phyloP scores from a whole-genome alignment of 2,797 vertebrate species.

The Macrochelys suwanniensis region DNA sequence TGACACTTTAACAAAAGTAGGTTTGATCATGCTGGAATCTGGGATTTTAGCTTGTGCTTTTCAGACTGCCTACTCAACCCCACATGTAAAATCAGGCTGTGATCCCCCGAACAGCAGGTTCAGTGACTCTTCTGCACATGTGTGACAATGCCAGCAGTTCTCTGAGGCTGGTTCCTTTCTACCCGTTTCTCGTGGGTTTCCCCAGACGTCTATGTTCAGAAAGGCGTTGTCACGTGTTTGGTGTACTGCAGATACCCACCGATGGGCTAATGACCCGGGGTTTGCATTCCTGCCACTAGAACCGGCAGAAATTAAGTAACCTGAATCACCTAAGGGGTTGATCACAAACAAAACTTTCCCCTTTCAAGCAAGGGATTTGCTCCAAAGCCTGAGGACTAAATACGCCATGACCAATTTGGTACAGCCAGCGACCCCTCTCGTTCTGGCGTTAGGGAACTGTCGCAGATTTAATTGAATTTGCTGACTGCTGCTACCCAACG shows the following conservation, averaged over 20 bases:
- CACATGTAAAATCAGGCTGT: neutral
- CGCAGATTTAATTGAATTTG: neutral
- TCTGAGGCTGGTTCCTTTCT: no score
- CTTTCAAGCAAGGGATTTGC: slow-evolving; percentile 24
- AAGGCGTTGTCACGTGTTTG: neutral
- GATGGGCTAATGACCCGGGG: neutral
- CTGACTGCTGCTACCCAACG: neutral
- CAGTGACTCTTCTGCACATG: neutral
- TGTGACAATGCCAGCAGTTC: neutral
- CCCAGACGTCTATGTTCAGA: neutral
- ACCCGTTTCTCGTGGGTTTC: neutral
- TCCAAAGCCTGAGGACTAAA: neutral
- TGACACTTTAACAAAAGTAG: neutral
- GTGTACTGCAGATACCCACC: neutral
- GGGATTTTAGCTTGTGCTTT: neutral
- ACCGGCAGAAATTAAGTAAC: neutral
- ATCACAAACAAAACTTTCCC: slow-evolving; percentile 1
- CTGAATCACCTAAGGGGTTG: neutral
- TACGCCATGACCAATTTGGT: slow-evolving; percentile 4
- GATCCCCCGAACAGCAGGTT: neutral
- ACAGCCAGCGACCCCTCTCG: neutral
- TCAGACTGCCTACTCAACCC: neutral
- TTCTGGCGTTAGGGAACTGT: slow-evolving; percentile 1
- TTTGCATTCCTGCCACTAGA: neutral
- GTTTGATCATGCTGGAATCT: neutral